Percentiles rank a stretch among this genome's conserved stretches.
Evolutionary conservation across 1,140 invertebrate species (phyloP).

Genomic region (Cotesia vestalis): DNA sequence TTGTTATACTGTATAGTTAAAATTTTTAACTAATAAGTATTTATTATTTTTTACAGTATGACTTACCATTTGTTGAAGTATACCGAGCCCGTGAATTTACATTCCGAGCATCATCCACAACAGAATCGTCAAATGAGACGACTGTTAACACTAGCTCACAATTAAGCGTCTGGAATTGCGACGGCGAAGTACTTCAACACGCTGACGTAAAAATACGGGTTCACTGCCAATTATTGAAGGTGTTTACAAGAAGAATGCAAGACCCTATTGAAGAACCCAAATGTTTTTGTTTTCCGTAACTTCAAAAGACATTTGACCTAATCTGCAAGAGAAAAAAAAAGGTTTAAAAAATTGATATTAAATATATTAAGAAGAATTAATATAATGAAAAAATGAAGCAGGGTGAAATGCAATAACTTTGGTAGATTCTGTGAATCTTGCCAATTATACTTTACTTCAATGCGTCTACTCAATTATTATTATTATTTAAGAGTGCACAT

Average conservation of each 20-base stretch:
- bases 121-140: constrained; percentile 48
- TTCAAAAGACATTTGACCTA: too few species aligned
- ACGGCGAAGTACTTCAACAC: constrained; percentile 80
- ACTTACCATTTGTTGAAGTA: constrained; percentile 82
- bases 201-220: constrained; percentile 75
- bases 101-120: constrained; percentile 69
- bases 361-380: too few species aligned
- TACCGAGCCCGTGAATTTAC: constrained; percentile 79
- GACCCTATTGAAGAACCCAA: constrained; percentile 33
- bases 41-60: constrained; percentile 65
- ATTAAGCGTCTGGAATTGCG: constrained; percentile 84
- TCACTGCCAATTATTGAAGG: constrained; percentile 69
- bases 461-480: too few species aligned
- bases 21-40: too few species aligned
- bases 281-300: constrained; percentile 35
- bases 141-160: constrained; percentile 52
- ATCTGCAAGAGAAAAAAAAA: too few species aligned
- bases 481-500: too few species aligned
- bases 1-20: too few species aligned
- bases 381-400: not conserved
- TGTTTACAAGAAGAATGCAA: constrained; percentile 65
- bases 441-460: too few species aligned
- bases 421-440: too few species aligned
- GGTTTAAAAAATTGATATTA: too few species aligned
- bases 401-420: too few species aligned